A percentile compares a stretch with the other conserved stretches of the same genome.
These are phyloP conservation scores for Artemisiospiza belli DNA, from an alignment of 2,113 vertebrate genomes.

Conservation along the genomic window DNA sequence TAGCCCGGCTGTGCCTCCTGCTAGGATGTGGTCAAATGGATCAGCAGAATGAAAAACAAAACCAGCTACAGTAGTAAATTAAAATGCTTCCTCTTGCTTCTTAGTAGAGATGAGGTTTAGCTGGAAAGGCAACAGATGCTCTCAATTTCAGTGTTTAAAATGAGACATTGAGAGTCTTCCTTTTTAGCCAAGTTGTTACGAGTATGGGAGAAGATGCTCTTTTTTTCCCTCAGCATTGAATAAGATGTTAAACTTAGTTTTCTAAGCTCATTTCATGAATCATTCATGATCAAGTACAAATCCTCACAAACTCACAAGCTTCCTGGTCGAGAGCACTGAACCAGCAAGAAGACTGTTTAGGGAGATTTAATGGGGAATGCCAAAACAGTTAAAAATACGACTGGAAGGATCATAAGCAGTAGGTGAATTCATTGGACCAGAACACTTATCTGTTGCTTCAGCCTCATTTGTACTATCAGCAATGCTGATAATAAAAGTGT, in stretches of 20 bases:
- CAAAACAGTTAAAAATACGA: slow-evolving; percentile 37
- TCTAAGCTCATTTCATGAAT: slow-evolving; percentile 61
- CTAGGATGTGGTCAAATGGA: not conserved
- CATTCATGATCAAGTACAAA: slow-evolving; percentile 63
- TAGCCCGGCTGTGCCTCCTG: not conserved
- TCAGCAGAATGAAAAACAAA: not conserved
- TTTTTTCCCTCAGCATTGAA: slow-evolving; percentile 36
- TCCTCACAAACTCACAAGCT: slow-evolving; percentile 44
- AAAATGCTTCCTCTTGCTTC: slow-evolving; percentile 6
- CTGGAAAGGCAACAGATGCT: slow-evolving; percentile 52
- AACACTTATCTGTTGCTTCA: slow-evolving; percentile 48
- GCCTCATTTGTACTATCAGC: slow-evolving; percentile 40
- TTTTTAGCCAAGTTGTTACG: slow-evolving; percentile 53
- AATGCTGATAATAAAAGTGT: slow-evolving; percentile 20
- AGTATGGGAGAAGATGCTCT: slow-evolving; percentile 49
- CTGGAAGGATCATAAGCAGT: slow-evolving; percentile 16
- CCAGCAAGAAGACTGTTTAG: slow-evolving; percentile 55
- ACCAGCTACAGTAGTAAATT: not conserved
- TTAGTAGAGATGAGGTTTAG: not conserved
- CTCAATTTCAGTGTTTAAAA: slow-evolving; percentile 45
- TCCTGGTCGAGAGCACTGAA: slow-evolving; percentile 52
- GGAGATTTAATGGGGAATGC: slow-evolving; percentile 39
- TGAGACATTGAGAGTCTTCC: slow-evolving; percentile 38
- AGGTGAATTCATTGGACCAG: slow-evolving; percentile 49
- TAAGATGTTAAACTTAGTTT: slow-evolving; percentile 67